These are phyloP conservation scores for Chrysina gloriosa DNA, from an alignment of 2,888 invertebrate genomes.

Conservation along the genomic window DNA sequence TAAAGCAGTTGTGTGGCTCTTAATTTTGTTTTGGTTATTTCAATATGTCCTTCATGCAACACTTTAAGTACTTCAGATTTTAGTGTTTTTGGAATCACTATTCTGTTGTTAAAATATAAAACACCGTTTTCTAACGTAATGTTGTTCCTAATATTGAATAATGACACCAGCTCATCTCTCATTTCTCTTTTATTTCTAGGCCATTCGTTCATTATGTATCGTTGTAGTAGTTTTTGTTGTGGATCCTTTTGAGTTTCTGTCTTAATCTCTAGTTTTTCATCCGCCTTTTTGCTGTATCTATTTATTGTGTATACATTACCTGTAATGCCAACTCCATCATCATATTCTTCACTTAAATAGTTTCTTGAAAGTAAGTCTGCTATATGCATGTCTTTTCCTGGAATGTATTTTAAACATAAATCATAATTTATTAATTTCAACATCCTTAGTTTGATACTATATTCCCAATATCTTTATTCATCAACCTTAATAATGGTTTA, in stretches of 20 bases:
- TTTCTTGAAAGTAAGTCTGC: too few species aligned
- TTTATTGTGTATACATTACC: background rate
- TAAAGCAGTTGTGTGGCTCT: slow-evolving; percentile 38
- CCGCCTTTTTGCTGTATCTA: background rate
- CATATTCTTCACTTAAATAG: background rate
- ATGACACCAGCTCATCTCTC: slow-evolving; percentile 19
- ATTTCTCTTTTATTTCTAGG: slow-evolving; percentile 24
- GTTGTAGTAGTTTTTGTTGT: slow-evolving; percentile 23
- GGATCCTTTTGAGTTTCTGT: slow-evolving; percentile 20
- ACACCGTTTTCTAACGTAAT: slow-evolving; percentile 30
- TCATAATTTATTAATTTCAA: too few species aligned
- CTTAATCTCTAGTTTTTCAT: slow-evolving; percentile 17
- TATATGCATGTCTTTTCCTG: background rate
- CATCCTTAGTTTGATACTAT: background rate
- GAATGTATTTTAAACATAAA: background rate
- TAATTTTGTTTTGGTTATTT: slow-evolving; percentile 40
- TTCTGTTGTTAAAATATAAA: slow-evolving; percentile 32
- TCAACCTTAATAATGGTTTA: background rate
- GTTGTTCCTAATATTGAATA: slow-evolving; percentile 38
- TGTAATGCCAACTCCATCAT: too few species aligned
- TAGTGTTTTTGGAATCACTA: slow-evolving; percentile 32
- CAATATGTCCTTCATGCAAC: slow-evolving; percentile 39
- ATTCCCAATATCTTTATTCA: background rate
- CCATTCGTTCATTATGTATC: slow-evolving; percentile 29
- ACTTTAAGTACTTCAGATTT: slow-evolving; percentile 20